These are phyloP conservation scores for Junco hyemalis DNA, from an alignment of 2,113 vertebrate genomes.

Conservation along the genomic window DNA sequence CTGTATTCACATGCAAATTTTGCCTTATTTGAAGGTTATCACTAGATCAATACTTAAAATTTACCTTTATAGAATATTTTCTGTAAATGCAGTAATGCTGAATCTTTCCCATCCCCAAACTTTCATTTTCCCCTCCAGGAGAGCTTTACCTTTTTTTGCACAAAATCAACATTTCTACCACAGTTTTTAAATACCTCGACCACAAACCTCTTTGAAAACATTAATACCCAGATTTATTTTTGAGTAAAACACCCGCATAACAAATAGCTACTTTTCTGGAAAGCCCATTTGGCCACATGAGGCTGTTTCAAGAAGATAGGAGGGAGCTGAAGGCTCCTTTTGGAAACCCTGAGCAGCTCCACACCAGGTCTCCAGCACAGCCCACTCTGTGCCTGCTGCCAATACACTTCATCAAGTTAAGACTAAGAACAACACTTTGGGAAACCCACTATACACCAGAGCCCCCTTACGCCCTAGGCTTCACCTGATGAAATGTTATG, in stretches of 20 bases:
- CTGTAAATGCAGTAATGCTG: not conserved
- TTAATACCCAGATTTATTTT: not conserved
- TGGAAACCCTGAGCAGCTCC: not conserved
- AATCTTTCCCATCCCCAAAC: not conserved
- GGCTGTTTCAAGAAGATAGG: constrained; percentile 5
- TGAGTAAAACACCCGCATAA: not conserved
- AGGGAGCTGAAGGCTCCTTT: not conserved
- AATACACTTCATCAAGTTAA: constrained; percentile 58
- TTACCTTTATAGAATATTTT: not conserved
- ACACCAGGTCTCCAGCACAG: not conserved
- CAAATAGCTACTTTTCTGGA: constrained; percentile 4
- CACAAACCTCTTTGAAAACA: not conserved
- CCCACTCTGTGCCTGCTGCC: not conserved
- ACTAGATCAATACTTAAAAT: not conserved
- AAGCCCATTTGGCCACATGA: not conserved
- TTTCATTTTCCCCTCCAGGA: not conserved
- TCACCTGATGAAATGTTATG: constrained; percentile 59
- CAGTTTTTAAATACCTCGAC: rapidly evolving
- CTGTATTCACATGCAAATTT: not conserved
- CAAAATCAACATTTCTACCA: not conserved
- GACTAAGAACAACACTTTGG: constrained; percentile 54
- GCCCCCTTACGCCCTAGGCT: constrained; percentile 2
- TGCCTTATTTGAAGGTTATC: not conserved
- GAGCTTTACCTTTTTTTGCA: not conserved
- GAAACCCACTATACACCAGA: constrained; percentile 64